Percentiles rank a stretch among this genome's conserved stretches.
phyloP scores from a whole-genome alignment of 2,113 vertebrate species.

The Clupea harengus region DNA sequence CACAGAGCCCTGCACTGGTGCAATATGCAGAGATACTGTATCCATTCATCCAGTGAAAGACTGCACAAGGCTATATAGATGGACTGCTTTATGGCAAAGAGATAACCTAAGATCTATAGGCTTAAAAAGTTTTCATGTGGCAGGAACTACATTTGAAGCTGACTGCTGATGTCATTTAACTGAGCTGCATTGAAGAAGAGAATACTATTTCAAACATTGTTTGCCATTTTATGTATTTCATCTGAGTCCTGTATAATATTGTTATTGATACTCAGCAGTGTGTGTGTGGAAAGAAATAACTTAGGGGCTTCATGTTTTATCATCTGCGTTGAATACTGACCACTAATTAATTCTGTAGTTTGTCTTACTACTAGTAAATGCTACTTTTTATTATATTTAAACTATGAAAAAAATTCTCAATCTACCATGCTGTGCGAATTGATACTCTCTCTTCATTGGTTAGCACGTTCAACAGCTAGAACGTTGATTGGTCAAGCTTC shows the following conservation, averaged over 20 bases:
- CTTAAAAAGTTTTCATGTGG: background rate
- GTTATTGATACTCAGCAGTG: background rate
- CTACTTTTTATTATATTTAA: background rate
- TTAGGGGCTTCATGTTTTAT: background rate
- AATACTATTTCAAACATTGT: background rate
- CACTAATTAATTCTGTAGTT: background rate
- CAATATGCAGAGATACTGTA: background rate
- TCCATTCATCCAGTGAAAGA: background rate
- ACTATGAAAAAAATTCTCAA: background rate
- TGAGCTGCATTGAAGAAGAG: background rate
- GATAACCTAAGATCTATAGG: background rate
- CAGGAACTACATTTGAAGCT: background rate
- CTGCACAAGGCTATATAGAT: background rate
- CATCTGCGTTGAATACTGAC: background rate
- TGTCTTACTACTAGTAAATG: background rate
- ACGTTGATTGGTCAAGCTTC: constrained; percentile 59
- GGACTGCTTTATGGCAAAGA: background rate
- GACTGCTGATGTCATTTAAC: background rate
- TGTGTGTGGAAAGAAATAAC: background rate
- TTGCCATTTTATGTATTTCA: background rate
- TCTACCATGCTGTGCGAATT: constrained; percentile 11
- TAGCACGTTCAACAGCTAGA: background rate
- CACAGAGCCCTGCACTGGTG: background rate
- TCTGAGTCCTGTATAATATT: background rate
- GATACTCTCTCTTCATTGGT: background rate